Evolutionary conservation across 2,797 vertebrate species (phyloP), one percentile per base, ranked within the genome.

Genomic region (Oreochromis mossambicus): DNA sequence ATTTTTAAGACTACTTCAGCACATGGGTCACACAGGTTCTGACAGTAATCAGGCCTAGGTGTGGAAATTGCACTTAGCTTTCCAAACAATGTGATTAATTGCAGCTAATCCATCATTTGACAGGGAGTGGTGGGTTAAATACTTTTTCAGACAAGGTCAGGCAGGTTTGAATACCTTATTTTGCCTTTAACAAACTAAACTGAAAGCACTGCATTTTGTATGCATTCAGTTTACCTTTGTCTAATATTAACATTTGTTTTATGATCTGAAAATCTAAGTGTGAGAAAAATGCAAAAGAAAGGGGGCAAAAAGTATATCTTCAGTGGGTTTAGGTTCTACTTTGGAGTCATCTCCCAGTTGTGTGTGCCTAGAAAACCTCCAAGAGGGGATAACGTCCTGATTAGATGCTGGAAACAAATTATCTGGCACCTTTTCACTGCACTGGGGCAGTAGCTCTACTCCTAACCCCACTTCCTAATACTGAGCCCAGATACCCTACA

Each of bases 391-490:
- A n/a, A 63, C 0, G 1, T 63, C 32, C 4, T 8, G 4, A 63
- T 61, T 36, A n/a, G 17, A 36, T 61, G 56, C 32, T 63, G 17
- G 32, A n/a, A 63, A 36, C 32, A 63, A 63, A 63, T 63, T 32
- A 63, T 36, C 58, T 36, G 58, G 17, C 11, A 63, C 58, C 0
- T 0, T 36, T 36, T 36, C 58, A 0, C 34, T 63, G 4, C 32
- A 63, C 1, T 36, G 19, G 58, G 32, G 3, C 58, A 63, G 58
- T n/a, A 63, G 58, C 10, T 3, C 58, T 36, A 2, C 10, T 63
- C 32, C 6, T 63, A n/a, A 63, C 0, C 36, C 32, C 1, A 34
- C 56, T n/a, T 61, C 56, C 32, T 36, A 63, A 1, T 32, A 10
- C 58, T 0, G 17, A n/a, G 32, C 17, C 58, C 58, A 36, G 58